Evolutionary conservation across 2,888 invertebrate species (phyloP).

Genomic region (Agrotis ipsilon): DNA sequence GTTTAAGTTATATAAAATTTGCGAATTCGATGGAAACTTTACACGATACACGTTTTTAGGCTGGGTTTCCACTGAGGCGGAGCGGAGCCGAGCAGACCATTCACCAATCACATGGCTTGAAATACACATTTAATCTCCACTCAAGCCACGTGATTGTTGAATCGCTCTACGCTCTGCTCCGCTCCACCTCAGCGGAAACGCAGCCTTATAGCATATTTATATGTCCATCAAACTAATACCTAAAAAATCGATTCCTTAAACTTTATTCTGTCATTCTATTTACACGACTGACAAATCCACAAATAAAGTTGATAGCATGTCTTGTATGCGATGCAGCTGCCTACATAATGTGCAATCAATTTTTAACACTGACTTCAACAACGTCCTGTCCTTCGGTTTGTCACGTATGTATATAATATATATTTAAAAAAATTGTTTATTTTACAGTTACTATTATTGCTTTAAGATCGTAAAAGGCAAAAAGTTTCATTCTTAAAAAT

Average conservation of each 20-base stretch:
- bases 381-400: neutral
- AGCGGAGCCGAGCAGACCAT: too few relatives aligned
- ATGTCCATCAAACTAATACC: constrained; percentile 26
- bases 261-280: constrained; percentile 18
- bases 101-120: too few relatives aligned
- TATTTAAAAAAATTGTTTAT: constrained; percentile 11
- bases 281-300: constrained; percentile 24
- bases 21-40: constrained; percentile 23
- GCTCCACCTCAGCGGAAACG: too few relatives aligned
- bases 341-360: constrained; percentile 9
- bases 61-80: too few relatives aligned
- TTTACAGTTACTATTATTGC: constrained; percentile 52
- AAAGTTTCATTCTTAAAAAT: constrained; percentile 41
- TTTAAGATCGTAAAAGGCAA: constrained; percentile 50
- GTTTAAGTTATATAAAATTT: constrained; percentile 36
- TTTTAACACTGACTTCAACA: constrained; percentile 5
- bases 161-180: too few relatives aligned
- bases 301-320: constrained; percentile 17
- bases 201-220: too few relatives aligned
- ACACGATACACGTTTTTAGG: constrained; percentile 18
- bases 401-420: constrained; percentile 8
- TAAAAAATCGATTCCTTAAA: constrained; percentile 35
- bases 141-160: too few relatives aligned
- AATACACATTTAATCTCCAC: too few relatives aligned
- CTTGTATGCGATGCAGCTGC: neutral